Percentiles rank a stretch among this genome's conserved stretches.
Conservation (phyloP, 1,140 invertebrate species). For the Tetragnatha versicolor region DNA sequence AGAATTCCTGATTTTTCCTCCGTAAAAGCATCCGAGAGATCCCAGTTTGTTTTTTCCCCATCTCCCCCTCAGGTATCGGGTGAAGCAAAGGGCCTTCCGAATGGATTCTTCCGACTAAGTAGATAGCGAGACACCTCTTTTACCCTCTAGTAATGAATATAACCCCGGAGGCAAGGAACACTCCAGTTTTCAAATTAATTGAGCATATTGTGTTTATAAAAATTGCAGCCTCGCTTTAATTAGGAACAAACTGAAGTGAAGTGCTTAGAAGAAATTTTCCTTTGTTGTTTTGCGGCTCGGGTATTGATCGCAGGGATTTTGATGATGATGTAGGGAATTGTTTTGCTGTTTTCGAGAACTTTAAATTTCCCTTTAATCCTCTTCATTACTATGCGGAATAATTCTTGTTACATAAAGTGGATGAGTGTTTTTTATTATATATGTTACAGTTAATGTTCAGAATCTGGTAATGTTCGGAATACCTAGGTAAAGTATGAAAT, state of each 20-base stretch:
- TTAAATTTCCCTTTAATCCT: too few species aligned
- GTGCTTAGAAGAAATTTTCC: conserved; percentile 26
- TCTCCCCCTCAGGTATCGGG: background rate
- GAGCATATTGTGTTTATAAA: conserved; percentile 43
- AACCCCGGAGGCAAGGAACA: conserved; percentile 23
- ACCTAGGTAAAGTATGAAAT: too few species aligned
- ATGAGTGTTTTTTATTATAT: too few species aligned
- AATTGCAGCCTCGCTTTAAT: conserved; percentile 40
- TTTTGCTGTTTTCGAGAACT: conserved; percentile 1
- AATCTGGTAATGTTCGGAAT: too few species aligned
- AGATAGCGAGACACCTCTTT: conserved; percentile 20
- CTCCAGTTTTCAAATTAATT: conserved; percentile 46
- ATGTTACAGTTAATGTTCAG: too few species aligned
- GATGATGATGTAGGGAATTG: background rate
- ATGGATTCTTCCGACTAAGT: conserved; percentile 3
- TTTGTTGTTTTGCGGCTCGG: background rate
- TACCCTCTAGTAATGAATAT: conserved; percentile 39
- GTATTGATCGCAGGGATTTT: conserved; percentile 19
- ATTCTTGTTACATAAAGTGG: too few species aligned
- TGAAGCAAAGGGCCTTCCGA: conserved; percentile 11
- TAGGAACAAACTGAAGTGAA: conserved; percentile 43
- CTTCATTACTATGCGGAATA: too few species aligned
- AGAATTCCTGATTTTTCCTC: conserved; percentile 10
- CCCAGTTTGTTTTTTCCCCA: background rate
- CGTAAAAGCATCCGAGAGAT: background rate